Base-by-base conservation (phyloP, 2,113 vertebrate species). In the Erpornis zantholeuca region DNA sequence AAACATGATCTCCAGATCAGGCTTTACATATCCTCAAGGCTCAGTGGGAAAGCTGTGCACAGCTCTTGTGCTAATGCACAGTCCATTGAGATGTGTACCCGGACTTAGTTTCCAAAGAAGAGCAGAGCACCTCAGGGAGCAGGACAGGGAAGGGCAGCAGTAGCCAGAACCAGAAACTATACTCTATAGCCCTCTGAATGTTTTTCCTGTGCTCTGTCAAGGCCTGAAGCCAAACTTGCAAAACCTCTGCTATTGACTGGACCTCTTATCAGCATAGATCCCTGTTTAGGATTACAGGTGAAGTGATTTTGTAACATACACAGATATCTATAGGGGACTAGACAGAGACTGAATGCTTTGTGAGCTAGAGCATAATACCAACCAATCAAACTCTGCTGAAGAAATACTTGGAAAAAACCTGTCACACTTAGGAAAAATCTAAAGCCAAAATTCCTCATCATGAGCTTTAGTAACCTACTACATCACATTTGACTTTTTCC, bases 401-500 rank as follows among this genome's bases (percentile, higher is more conserved):
- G 47, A 61, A 86, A 73, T 40, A 57, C 31, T 87, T 70, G 59
- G 78, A 83, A 89, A 85, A 94, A 85, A 28, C 4, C 8, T 64
- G 20, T 64, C 66, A 73, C 1, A 14, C 60, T 90, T 70, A 53
- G 71, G 57, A 88, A 88, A 86, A 75, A 71, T 77, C 21, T 86
- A 64, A 92, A 96, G 79, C 75, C 23, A 13, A 47, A 77, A 50
- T 88, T 90, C 86, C 49, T 82, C 79, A 60, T 88, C 73, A 11
- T 65, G 47, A 91, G 89, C 82, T 90, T 79, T 94, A 96, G 84
- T 87, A 95, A 92, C 88, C 94, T 54, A 56, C 69, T 95, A 60
- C 77, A 88, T 90, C 92, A 92, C 90, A 91, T 80, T 89, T 96
- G 76, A 85, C 77, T 94, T 97, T 96, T 94, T 97, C 75, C 79